These are phyloP conservation scores for Seira musarum DNA, from an alignment of 2,888 invertebrate species.

Conservation along the genomic window DNA sequence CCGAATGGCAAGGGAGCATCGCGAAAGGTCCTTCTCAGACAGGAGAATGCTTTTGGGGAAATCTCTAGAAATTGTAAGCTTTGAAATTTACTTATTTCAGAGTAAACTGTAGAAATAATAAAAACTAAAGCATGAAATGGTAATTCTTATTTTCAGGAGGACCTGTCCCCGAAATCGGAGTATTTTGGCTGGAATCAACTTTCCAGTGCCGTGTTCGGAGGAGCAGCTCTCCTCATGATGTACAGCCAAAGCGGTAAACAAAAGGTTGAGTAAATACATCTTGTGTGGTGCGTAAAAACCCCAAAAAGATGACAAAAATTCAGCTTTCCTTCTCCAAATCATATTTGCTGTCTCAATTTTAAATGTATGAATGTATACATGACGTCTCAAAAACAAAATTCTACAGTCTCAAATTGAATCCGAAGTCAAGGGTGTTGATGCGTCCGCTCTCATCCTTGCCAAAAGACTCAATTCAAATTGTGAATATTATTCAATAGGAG, in stretches of 20 bases:
- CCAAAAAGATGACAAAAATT: slow-evolving; percentile 23
- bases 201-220: slow-evolving; percentile 65
- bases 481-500: slow-evolving; percentile 29
- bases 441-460: slow-evolving; percentile 19
- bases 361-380: slow-evolving; percentile 52
- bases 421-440: slow-evolving; percentile 24
- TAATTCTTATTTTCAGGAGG: slow-evolving; percentile 17
- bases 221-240: slow-evolving; percentile 65
- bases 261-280: slow-evolving; percentile 47
- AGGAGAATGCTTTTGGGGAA: slow-evolving; percentile 24
- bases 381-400: slow-evolving; percentile 48
- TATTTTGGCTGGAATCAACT: slow-evolving; percentile 60
- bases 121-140: neutral
- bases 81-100: slow-evolving; percentile 10
- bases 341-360: slow-evolving; percentile 47
- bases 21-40: slow-evolving; percentile 18
- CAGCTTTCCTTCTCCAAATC: slow-evolving; percentile 17
- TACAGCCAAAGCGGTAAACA: slow-evolving; percentile 62
- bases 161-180: neutral
- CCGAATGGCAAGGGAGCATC: slow-evolving; percentile 3
- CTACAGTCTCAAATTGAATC: slow-evolving; percentile 51
- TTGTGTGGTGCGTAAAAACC: neutral
- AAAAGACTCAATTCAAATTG: slow-evolving; percentile 47
- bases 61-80: neutral
- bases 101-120: too few species aligned